A percentile compares a stretch with the other conserved stretches of the same genome.
Conservation (phyloP, 2,888 invertebrate genomes). For the Melanostoma scalare region DNA sequence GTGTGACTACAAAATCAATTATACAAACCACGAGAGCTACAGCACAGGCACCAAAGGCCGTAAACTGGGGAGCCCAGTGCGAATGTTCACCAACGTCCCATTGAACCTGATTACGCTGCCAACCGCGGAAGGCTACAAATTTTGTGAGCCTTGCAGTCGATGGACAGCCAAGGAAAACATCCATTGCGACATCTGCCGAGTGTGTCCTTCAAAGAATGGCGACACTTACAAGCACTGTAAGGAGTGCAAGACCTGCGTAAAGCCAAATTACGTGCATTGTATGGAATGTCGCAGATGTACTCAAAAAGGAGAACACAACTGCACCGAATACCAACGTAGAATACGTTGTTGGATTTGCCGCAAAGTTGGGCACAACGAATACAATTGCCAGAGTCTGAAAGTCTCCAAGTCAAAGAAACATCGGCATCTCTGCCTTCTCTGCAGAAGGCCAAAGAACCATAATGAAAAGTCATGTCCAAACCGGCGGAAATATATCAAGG, state of each 20-base stretch:
- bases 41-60: constrained; percentile 84
- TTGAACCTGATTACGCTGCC: constrained; percentile 79
- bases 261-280: constrained; percentile 93
- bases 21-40: constrained; percentile 80
- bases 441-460: constrained; percentile 8
- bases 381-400: constrained; percentile 75
- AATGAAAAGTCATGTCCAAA: constrained; percentile 50
- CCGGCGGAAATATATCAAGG: constrained; percentile 24
- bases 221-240: constrained; percentile 87
- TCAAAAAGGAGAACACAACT: constrained; percentile 83
- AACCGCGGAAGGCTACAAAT: constrained; percentile 86
- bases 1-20: constrained; percentile 94
- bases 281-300: constrained; percentile 87
- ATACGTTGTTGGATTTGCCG: constrained; percentile 80
- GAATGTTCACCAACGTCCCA: constrained; percentile 93
- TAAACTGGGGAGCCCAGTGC: constrained; percentile 91
- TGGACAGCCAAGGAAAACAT: constrained; percentile 87
- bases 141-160: constrained; percentile 88
- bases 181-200: constrained; percentile 89
- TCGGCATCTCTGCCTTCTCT: constrained; percentile 27
- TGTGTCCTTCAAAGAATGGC: constrained; percentile 90
- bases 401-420: background rate
- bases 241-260: constrained; percentile 89
- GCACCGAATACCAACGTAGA: constrained; percentile 81
- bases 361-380: constrained; percentile 79